These are phyloP conservation scores for Liopterus haemorrhoidalis DNA, from an alignment of 2,888 invertebrate species.

Conservation along the genomic window DNA sequence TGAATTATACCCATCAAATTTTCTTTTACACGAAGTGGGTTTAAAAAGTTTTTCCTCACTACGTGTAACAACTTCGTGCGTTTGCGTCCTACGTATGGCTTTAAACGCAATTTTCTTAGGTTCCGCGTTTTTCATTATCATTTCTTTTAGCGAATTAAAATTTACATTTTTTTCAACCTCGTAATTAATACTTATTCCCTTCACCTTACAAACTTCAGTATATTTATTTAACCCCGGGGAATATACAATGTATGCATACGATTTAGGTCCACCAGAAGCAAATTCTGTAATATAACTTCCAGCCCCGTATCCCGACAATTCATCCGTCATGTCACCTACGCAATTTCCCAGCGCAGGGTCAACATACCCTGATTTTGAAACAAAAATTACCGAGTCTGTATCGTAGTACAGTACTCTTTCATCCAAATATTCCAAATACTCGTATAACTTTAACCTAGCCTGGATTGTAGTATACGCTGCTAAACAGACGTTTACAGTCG, in stretches of 20 bases:
- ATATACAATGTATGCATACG: constrained; percentile 36
- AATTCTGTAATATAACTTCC: constrained; percentile 35
- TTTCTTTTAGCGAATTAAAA: constrained; percentile 20
- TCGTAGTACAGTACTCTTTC: constrained; percentile 39
- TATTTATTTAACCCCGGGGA: constrained; percentile 6
- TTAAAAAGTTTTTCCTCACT: too few species aligned
- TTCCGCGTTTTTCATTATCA: too few species aligned
- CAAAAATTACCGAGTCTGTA: constrained; percentile 39
- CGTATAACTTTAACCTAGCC: constrained; percentile 14
- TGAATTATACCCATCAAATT: too few species aligned
- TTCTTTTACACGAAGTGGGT: too few species aligned
- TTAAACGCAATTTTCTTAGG: too few species aligned
- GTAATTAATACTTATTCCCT: constrained; percentile 25
- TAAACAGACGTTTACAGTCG: constrained; percentile 35
- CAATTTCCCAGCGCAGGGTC: constrained; percentile 34
- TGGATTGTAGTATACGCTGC: constrained; percentile 38
- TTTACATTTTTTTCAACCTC: constrained; percentile 19
- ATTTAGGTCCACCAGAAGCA: constrained; percentile 39
- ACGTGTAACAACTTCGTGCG: too few species aligned
- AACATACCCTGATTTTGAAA: constrained; percentile 21
- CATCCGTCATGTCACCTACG: constrained; percentile 40
- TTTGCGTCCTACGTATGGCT: too few species aligned
- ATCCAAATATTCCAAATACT: constrained; percentile 34
- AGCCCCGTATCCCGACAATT: constrained; percentile 32
- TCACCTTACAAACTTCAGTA: constrained; percentile 26